Evolutionary conservation across 30 jellyfish, hydroid and myxozoan species (phyloP).

Genomic region (Hydractinia symbiolongicarpus): DNA sequence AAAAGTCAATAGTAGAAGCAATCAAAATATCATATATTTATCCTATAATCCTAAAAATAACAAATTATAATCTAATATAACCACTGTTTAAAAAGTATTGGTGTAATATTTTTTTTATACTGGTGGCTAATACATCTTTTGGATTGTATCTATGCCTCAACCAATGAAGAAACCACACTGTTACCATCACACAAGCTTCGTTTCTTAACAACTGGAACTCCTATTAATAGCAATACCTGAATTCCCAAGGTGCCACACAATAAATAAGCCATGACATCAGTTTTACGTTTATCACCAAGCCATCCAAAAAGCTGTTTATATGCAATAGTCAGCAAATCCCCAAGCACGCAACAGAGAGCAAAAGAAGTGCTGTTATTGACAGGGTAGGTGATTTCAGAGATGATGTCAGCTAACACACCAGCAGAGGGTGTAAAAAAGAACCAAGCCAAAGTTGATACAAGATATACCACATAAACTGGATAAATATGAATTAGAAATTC

Average conservation of each 20-base stretch:
- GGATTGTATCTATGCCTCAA: too few species aligned
- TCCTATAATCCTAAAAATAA: too few species aligned
- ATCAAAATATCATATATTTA: too few species aligned
- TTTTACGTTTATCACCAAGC: background rate
- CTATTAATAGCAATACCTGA: background rate
- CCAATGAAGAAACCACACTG: too few species aligned
- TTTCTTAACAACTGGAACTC: background rate
- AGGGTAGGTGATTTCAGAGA: slow-evolving; percentile 7
- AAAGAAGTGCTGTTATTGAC: slow-evolving; percentile 9
- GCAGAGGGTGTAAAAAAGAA: background rate
- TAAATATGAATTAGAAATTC: background rate
- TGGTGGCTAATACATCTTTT: too few species aligned
- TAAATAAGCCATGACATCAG: background rate
- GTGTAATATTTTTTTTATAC: too few species aligned
- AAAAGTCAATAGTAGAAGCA: too few species aligned
- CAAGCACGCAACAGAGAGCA: background rate
- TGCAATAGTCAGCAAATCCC: background rate
- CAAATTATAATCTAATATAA: too few species aligned
- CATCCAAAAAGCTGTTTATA: background rate
- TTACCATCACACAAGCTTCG: background rate
- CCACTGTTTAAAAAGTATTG: too few species aligned
- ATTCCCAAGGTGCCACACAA: background rate
- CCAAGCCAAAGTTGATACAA: background rate
- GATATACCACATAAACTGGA: background rate
- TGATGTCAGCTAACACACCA: background rate